phyloP scores from a whole-genome alignment of 2,888 invertebrate species.

The Dynastes tityus region DNA sequence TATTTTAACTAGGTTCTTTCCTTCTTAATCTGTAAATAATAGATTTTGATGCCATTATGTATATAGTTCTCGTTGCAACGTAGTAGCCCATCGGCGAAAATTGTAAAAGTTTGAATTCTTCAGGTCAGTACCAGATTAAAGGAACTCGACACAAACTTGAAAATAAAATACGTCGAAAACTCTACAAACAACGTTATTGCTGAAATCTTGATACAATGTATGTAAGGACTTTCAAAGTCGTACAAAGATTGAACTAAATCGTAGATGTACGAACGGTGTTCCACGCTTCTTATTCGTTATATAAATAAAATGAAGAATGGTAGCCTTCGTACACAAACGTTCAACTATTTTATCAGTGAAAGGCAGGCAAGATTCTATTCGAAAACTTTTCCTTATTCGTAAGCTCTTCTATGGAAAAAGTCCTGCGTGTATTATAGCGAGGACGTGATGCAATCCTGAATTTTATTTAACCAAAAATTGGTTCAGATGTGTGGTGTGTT shows the following conservation, averaged over 20 bases:
- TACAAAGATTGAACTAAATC: constrained; percentile 27
- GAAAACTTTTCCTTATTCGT: not conserved
- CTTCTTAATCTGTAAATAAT: too few relatives aligned
- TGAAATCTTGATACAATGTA: constrained; percentile 20
- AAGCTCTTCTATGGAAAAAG: too few relatives aligned
- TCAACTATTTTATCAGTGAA: constrained; percentile 18
- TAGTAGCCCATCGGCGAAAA: not conserved
- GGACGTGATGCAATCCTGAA: too few relatives aligned
- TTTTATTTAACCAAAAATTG: not conserved
- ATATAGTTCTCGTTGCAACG: too few relatives aligned
- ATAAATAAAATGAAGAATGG: constrained; percentile 21
- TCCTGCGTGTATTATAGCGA: too few relatives aligned
- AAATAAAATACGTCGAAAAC: constrained; percentile 21
- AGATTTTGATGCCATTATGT: too few relatives aligned
- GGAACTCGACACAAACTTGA: constrained; percentile 21
- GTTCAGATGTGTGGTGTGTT: not conserved
- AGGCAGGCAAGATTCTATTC: not conserved
- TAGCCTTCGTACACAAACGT: not conserved
- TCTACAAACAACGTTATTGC: constrained; percentile 34
- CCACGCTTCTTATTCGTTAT: not conserved
- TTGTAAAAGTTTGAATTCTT: not conserved
- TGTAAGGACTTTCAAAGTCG: constrained; percentile 18
- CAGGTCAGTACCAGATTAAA: not conserved
- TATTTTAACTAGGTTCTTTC: too few relatives aligned
- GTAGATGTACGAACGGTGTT: constrained; percentile 23